Evolutionary conservation across 64 coral and sea anemone species (phyloP).

Genomic region (Hydrozoanthus tunicans): DNA sequence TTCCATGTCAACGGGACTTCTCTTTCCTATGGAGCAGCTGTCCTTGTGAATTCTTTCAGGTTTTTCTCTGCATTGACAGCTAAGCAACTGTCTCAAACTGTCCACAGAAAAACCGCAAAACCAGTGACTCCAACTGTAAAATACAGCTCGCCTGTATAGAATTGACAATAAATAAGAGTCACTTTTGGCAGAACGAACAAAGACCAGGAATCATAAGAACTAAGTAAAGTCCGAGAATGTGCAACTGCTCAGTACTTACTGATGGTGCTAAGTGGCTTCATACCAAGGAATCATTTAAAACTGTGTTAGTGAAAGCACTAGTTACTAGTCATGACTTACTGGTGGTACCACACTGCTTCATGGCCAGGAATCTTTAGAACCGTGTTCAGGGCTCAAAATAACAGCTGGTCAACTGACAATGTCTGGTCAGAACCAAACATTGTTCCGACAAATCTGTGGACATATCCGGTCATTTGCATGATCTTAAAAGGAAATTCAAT

Average conservation of each 20-base stretch:
- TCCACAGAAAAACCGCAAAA: constrained; percentile 20
- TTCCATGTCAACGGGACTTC: not conserved
- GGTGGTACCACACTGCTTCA: constrained; percentile 74
- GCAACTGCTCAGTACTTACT: no score
- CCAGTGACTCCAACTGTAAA: constrained; percentile 50
- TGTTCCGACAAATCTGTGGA: no score
- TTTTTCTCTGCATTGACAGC: not conserved
- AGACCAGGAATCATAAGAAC: no score
- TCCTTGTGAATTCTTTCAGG: not conserved
- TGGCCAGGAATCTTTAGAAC: constrained; percentile 73
- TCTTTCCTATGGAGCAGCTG: not conserved
- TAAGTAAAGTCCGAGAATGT: no score
- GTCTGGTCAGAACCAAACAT: no score
- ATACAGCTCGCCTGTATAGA: constrained; percentile 53
- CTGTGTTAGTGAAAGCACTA: not conserved
- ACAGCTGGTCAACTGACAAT: no score
- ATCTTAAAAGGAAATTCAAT: no score
- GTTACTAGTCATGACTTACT: constrained; percentile 8
- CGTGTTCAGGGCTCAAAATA: no score
- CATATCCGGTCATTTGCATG: no score
- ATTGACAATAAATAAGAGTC: not conserved
- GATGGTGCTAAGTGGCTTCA: constrained; percentile 25
- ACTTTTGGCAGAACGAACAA: not conserved
- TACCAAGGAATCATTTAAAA: constrained; percentile 69
- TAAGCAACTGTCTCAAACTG: constrained; percentile 7